These are phyloP conservation scores for Frankliniella fusca DNA, from an alignment of 2,888 invertebrate genomes.

Conservation along the genomic window DNA sequence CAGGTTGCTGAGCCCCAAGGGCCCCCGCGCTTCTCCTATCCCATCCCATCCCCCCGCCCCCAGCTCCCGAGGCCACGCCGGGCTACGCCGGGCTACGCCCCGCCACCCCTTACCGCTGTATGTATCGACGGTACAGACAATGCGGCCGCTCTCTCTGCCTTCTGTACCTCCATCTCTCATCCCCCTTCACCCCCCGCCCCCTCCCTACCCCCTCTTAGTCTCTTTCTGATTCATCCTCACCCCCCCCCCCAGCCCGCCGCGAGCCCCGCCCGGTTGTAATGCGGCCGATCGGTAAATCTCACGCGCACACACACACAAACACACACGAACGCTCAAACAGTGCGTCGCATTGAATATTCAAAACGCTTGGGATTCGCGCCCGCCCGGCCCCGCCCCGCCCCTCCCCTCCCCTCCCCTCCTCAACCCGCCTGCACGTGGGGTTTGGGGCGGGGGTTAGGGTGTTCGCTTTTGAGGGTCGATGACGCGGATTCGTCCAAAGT, in stretches of 20 bases:
- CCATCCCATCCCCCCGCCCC: no score
- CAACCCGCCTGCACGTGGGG: neutral
- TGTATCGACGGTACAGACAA: neutral
- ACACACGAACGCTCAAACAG: neutral
- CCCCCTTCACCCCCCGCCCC: neutral
- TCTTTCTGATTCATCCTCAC: neutral
- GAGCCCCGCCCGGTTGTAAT: neutral
- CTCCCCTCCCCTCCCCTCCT: neutral
- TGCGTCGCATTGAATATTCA: slow-evolving; percentile 7
- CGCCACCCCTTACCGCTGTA: neutral
- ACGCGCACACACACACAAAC: neutral
- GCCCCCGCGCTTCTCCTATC: no score
- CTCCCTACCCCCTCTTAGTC: neutral
- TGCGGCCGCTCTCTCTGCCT: neutral
- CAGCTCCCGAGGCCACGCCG: neutral
- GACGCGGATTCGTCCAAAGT: no score
- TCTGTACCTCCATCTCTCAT: neutral
- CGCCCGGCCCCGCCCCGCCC: neutral
- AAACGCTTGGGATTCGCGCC: slow-evolving; percentile 4
- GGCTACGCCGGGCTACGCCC: neutral
- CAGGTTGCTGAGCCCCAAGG: neutral
- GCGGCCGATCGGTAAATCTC: neutral
- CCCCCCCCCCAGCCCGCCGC: neutral
- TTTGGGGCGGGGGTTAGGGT: no score
- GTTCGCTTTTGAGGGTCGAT: no score